Base-by-base conservation (phyloP, 2,797 vertebrate species). In the Labroides dimidiatus region DNA sequence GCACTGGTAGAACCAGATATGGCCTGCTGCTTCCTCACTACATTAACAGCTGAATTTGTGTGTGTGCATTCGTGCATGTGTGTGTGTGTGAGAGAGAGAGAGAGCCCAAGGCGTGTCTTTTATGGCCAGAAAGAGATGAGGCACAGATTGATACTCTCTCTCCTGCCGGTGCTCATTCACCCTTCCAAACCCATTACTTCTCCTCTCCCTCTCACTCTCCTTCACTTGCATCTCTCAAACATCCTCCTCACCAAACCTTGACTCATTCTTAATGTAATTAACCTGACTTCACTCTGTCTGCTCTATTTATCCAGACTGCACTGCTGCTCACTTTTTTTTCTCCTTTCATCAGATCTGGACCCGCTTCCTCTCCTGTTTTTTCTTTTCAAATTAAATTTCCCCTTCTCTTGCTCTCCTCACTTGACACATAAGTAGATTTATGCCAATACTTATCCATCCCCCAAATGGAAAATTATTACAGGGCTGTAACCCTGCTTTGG, bases 161-260 rank as follows among this genome's bases (percentile, higher is more conserved):
- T 85, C 62, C 73, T 73, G 77, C 57, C 37, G 50, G 42, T 2
- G 54, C 56, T 80, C 69, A 39, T 73, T 89, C 84, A 81, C 69
- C 78, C 80, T 83, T 87, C 74, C 79, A 76, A 82, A 74, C 12
- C 67, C 58, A 84, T 87, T 85, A 83, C 72, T 50, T 60, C 58
- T 69, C 70, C 58, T 37, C 57, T 50, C 54, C 57, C 47, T 64
- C 54, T 54, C n/a, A 13, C 1, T 41, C 53, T 24, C 20, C 61
- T 27, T 33, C 48, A 5, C 23, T 21, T 2, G 36, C 11, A 36
- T 73, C 68, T 88, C 66, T 11, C n/a, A n/a, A 47, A 69, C 59
- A 5, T 60, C 60, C 51, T 69, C 61, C 43, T 73, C 62, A 54
- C 45, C 24, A 39, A 64, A 17, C 54, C 47, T 75, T 48, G 67